Conservation (phyloP, 1,140 invertebrate genomes). For the Sitodiplosis mosellana region DNA sequence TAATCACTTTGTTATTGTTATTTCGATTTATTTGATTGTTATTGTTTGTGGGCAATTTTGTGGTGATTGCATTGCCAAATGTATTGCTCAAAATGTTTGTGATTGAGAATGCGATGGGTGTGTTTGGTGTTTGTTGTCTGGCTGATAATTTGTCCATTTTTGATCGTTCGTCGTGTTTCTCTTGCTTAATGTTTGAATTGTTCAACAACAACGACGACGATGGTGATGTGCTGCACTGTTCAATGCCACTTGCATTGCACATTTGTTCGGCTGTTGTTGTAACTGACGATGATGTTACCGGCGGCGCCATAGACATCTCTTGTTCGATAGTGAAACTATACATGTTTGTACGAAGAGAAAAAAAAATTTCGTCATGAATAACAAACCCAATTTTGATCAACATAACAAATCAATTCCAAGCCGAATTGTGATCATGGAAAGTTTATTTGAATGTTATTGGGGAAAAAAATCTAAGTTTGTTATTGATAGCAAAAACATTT, state of each 20-base stretch:
- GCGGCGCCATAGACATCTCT: not conserved
- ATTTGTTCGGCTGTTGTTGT: no score
- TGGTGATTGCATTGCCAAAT: constrained; percentile 16
- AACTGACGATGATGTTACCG: no score
- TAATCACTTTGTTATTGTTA: no score
- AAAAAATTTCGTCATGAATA: constrained; percentile 6
- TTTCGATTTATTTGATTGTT: not conserved
- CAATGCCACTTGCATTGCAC: no score
- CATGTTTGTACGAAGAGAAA: constrained; percentile 6
- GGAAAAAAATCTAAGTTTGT: no score
- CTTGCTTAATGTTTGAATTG: not conserved
- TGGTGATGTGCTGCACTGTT: not conserved
- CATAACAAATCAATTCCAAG: not conserved
- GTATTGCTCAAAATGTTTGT: constrained; percentile 24
- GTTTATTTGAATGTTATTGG: no score
- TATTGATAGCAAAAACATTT: no score
- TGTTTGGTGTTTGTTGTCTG: constrained; percentile 15
- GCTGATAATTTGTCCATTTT: constrained; percentile 1
- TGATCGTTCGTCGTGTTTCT: not conserved
- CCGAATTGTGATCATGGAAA: no score
- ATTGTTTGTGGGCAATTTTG: not conserved
- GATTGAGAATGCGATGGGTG: constrained; percentile 22
- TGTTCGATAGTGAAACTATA: constrained; percentile 14
- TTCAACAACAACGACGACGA: no score
- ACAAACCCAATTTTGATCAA: constrained; percentile 22